Evolutionary conservation across 1,140 invertebrate species (phyloP), one percentile per base, ranked within the genome.

Genomic region (Parasteatoda tepidariorum): DNA sequence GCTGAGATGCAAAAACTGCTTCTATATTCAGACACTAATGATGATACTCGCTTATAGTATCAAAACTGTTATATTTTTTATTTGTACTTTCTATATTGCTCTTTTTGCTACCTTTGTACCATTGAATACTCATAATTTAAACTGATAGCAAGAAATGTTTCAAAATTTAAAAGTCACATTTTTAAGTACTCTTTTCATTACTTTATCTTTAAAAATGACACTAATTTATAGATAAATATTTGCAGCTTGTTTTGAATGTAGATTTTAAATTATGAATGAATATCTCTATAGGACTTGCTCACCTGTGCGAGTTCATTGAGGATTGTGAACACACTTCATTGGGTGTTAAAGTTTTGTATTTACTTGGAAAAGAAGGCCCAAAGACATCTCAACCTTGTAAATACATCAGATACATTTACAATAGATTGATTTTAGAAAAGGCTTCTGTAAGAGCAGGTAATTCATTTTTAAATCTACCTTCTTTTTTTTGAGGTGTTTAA

Each of bases 291-390:
- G 92, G 97, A 1, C 89, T 99, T 3, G 96, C 97, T 3, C 97
- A 99, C 91, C 90, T 99, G 0, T 99, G 98, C 88, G 98, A 99
- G 89, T 99, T 99, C 87, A 99, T 99, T 87, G 98, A 99, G 88
- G 98, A 99, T 90, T 99, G 98, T 89, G 98, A 99, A 87, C 98
- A 99, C 87, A 95, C 95, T 0, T 96, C 95, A 74, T 91, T 99
- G 59, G 97, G 98, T n/a, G 98, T 99, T 3, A 92, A 96, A 30
- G 99, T 99, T 85, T 91, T 99, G 4, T 96, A 99, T 91, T 90
- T 99, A n/a, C 90, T 99, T 1, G 98, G 98, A 6, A 94, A 96
- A 84, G 98, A 99, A 90, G 98, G 98, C 0, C 98, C 98, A 0
- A 94, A 94, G 68, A 97, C 98, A 0, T 94, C 94, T 85, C 95